Evolutionary conservation across 2,797 vertebrate species (phyloP), one percentile per base, ranked within the genome.

Genomic region (Microctenopoma stevenorrisi): DNA sequence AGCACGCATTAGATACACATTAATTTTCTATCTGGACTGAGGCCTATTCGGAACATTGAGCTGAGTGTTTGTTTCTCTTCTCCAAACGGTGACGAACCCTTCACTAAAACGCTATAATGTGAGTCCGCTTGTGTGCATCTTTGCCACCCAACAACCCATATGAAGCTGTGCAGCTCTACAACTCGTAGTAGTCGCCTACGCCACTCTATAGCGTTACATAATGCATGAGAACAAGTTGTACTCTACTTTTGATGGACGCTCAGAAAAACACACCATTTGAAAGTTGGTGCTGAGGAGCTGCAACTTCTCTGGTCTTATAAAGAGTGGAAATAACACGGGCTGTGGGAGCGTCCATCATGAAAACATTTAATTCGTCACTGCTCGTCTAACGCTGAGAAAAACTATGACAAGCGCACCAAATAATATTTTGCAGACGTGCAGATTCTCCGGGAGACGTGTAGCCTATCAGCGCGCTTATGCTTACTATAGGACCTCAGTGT

Each of bases 351-450:
- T 86, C 91, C 89, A 86, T 93, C 93, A 94, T 93, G 88, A 85
- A 92, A 93, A 82, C 93, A 86, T 94, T 93, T 94, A 95, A 94
- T 93, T 94, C 91, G 94, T 92, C 79, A 60, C 50, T 74, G 68
- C 61, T 72, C 28, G 38, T 38, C n/a, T 7, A 3, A 72, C 15
- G 56, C 49, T 18, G 44, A 68, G 55, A 58, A 58, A 48, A 33
- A 49, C 56, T 16, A n/a, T 3, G 48, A 37, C 46, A 57, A 49
- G 10, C 71, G 51, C 55, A 30, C 15, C 30, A 54, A 38, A 69
- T 74, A 54, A 56, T 72, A 30, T 71, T 72, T 76, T 60, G 14
- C 18, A 69, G 26, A 16, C 25, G 5, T 61, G 58, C 52, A 77
- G 38, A 22, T 70, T 61, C 9, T 47, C 49, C 64, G 43, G 38